Percentiles rank a stretch among this genome's conserved stretches.
phyloP scores from a whole-genome alignment of 2,797 vertebrate genomes.

The Phoxinus dragarum region DNA sequence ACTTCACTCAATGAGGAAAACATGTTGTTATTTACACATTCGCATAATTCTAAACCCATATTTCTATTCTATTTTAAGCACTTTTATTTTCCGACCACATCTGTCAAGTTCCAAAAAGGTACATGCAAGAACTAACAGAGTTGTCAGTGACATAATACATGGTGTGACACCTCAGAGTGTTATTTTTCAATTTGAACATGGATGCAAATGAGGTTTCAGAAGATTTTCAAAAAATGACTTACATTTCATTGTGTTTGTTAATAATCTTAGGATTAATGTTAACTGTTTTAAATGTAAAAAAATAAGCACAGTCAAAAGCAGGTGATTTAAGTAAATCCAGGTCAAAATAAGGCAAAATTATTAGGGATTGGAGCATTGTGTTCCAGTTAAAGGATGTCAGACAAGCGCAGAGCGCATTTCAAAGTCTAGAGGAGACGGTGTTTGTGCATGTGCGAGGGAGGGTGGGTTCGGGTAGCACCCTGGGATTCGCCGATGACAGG shows the following conservation, averaged over 20 bases:
- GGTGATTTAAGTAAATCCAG: neutral
- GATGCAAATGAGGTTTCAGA: neutral
- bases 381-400: conserved; percentile 25
- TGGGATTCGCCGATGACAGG: conserved; percentile 87
- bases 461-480: conserved; percentile 68
- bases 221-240: neutral
- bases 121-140: neutral
- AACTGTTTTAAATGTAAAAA: neutral
- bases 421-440: conserved; percentile 58
- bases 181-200: neutral
- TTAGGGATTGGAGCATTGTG: neutral
- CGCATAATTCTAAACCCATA: neutral
- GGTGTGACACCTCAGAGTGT: neutral
- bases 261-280: neutral
- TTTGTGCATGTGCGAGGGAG: conserved; percentile 36
- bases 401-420: conserved; percentile 6
- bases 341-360: neutral
- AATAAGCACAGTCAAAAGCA: neutral
- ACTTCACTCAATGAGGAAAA: neutral
- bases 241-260: neutral
- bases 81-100: neutral
- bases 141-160: neutral
- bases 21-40: neutral
- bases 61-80: neutral
- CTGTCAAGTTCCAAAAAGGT: neutral